A percentile compares a stretch with the other conserved stretches of the same genome.
Evolutionary conservation across 2,113 vertebrate genomes (phyloP).

Genomic region (Tyto alba): DNA sequence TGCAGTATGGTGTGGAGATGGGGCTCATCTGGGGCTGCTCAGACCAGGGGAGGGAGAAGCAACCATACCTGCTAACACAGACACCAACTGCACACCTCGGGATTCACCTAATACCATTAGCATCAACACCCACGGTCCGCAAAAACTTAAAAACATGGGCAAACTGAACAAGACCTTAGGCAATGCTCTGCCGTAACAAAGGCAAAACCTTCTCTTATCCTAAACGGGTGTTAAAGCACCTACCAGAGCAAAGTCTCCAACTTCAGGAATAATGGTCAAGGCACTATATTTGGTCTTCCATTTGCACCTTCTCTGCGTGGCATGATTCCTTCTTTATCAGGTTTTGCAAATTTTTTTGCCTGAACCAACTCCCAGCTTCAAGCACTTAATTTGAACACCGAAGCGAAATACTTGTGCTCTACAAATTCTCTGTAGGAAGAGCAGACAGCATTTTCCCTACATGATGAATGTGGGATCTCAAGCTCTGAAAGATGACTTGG

Average conservation of each 20-base stretch:
- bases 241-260: background rate
- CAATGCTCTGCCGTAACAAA: accelerated
- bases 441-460: background rate
- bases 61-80: background rate
- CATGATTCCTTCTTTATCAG: background rate
- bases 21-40: background rate
- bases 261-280: background rate
- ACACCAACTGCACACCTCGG: no score
- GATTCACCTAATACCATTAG: accelerated
- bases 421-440: background rate
- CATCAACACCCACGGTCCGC: background rate
- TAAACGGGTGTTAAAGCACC: background rate
- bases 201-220: background rate
- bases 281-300: background rate
- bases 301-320: background rate
- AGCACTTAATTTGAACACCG: background rate
- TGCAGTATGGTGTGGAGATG: accelerated
- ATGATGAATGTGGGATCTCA: background rate
- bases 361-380: background rate
- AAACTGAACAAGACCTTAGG: background rate
- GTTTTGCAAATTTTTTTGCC: background rate
- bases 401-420: background rate
- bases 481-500: background rate
- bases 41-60: background rate
- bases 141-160: accelerated